Conservation (phyloP, 2,888 invertebrate genomes). For the Xestia c-nigrum region DNA sequence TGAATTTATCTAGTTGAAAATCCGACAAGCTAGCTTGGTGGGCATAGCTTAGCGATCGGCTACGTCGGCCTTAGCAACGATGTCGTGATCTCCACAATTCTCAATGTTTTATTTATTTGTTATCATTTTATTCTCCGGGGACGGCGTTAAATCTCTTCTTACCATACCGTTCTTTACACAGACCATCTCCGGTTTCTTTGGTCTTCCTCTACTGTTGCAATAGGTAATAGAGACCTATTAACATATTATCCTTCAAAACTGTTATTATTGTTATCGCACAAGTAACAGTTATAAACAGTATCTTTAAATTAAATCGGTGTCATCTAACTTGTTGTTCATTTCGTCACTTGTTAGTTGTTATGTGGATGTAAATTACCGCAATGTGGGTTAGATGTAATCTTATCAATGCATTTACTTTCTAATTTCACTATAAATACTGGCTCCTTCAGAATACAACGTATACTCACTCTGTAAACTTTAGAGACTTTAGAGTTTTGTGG, state of each 20-base stretch:
- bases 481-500: not conserved
- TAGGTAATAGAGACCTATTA: not conserved
- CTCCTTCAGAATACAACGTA: conserved; percentile 6
- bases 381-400: conserved; percentile 5
- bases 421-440: conserved; percentile 37
- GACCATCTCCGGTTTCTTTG: too few species aligned
- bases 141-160: too few species aligned
- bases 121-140: too few species aligned
- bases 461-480: conserved; percentile 4
- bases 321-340: not conserved
- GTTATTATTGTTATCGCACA: not conserved
- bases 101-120: too few species aligned
- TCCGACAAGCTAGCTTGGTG: too few species aligned
- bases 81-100: too few species aligned
- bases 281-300: not conserved
- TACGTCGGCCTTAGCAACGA: too few species aligned
- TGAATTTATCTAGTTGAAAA: too few species aligned
- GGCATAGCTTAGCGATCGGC: too few species aligned
- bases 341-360: not conserved
- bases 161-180: too few species aligned
- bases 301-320: not conserved
- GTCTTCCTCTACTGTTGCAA: too few species aligned
- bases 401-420: conserved; percentile 4
- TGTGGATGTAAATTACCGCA: not conserved
- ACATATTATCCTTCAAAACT: not conserved